phyloP scores from a whole-genome alignment of 1,140 invertebrate species.

The Ceratitis capitata region DNA sequence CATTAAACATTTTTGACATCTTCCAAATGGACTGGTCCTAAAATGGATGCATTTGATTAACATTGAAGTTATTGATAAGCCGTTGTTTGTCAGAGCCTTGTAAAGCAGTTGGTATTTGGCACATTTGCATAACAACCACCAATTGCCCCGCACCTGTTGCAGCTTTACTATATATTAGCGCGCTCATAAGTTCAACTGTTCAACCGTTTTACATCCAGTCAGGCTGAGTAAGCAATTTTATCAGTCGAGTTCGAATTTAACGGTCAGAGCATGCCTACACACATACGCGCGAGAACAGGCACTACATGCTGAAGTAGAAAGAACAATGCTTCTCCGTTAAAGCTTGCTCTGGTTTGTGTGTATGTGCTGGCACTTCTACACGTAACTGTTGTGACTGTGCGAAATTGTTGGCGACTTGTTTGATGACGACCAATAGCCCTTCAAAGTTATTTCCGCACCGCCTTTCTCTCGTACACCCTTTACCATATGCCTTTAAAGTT shows the following conservation, averaged over 20 bases:
- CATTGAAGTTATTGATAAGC: too few relatives aligned
- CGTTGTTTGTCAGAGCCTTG: background rate
- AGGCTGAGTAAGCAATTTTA: conserved; percentile 27
- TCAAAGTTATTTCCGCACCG: background rate
- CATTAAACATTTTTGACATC: too few relatives aligned
- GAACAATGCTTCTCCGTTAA: background rate
- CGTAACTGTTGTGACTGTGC: background rate
- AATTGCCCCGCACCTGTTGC: background rate
- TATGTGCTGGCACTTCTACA: background rate
- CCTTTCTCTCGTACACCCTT: background rate
- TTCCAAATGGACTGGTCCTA: too few relatives aligned
- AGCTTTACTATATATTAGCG: too few relatives aligned
- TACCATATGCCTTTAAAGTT: background rate
- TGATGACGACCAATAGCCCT: conserved; percentile 13
- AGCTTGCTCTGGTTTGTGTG: background rate
- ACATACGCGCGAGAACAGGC: background rate
- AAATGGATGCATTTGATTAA: too few relatives aligned
- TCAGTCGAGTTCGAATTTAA: conserved; percentile 29
- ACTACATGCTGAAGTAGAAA: background rate
- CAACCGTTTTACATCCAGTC: conserved; percentile 35
- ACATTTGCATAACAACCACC: background rate
- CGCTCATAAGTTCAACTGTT: background rate
- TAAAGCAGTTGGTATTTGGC: conserved; percentile 10
- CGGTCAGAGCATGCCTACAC: background rate
- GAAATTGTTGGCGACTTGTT: background rate